Conservation (phyloP, 1,140 invertebrate genomes). For the Platyscapa corneri region DNA sequence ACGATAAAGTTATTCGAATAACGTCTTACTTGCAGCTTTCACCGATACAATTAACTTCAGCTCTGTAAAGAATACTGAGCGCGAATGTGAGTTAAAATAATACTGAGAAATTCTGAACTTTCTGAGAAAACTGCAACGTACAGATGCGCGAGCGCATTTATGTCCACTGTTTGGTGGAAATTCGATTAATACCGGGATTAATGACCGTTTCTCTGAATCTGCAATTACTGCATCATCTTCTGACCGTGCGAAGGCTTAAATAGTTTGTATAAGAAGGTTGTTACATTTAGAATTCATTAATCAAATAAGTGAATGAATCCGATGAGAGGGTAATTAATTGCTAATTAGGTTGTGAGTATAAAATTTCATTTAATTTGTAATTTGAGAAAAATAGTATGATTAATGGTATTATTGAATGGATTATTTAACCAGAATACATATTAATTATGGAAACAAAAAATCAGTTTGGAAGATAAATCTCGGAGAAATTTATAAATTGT, state of each 20-base stretch:
- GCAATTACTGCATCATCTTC: neutral
- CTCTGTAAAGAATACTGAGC: too few relatives aligned
- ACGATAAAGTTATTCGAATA: too few relatives aligned
- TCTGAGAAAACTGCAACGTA: too few relatives aligned
- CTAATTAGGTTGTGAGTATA: neutral
- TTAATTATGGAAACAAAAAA: neutral
- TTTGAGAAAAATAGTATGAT: neutral
- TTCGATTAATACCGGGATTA: constrained; percentile 33
- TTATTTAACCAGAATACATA: neutral
- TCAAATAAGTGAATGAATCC: neutral
- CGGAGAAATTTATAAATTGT: neutral
- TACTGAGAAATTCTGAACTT: neutral
- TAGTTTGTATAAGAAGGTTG: neutral
- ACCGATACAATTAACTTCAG: too few relatives aligned
- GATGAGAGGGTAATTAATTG: neutral
- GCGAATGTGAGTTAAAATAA: neutral
- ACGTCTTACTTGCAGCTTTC: too few relatives aligned
- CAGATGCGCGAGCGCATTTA: too few relatives aligned
- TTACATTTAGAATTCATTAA: constrained; percentile 42
- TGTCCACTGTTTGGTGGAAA: too few relatives aligned
- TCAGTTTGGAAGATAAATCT: neutral
- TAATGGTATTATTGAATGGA: neutral
- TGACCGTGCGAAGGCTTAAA: neutral
- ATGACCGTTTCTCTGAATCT: neutral
- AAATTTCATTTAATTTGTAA: neutral